These are phyloP conservation scores for Junonia oenone DNA, from an alignment of 2,888 invertebrate species.

Conservation along the genomic window DNA sequence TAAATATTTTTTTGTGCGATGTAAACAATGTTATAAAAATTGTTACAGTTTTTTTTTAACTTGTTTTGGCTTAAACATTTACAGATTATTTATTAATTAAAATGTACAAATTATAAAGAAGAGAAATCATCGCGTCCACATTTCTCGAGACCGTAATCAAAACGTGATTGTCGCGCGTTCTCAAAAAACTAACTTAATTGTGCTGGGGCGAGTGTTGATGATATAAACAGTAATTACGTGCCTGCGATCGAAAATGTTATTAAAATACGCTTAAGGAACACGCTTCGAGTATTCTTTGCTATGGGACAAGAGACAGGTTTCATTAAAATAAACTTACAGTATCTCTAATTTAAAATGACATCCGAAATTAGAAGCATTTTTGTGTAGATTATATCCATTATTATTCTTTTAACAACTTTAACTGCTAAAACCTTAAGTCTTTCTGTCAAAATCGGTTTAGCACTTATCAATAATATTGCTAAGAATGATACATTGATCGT, in stretches of 20 bases:
- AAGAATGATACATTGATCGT: neutral
- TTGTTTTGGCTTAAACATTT: neutral
- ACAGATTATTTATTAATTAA: neutral
- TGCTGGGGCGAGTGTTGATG: constrained; percentile 70
- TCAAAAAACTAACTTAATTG: constrained; percentile 72
- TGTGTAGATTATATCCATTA: constrained; percentile 20
- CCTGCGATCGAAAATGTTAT: constrained; percentile 66
- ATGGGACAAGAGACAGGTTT: constrained; percentile 18
- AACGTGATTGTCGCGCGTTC: constrained; percentile 70
- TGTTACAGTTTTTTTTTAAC: neutral
- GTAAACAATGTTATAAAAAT: neutral
- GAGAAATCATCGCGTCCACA: constrained; percentile 51
- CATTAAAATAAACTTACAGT: constrained; percentile 15
- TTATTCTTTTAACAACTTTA: neutral
- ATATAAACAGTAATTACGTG: constrained; percentile 73
- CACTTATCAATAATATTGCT: neutral
- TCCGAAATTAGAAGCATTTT: constrained; percentile 24
- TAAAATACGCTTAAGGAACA: constrained; percentile 72
- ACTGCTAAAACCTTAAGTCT: neutral
- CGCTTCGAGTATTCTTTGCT: constrained; percentile 37
- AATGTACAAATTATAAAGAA: constrained; percentile 19
- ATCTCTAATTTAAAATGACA: constrained; percentile 27
- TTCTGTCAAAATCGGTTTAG: neutral
- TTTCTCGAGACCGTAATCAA: constrained; percentile 66
- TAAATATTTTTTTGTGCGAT: neutral